Percentiles rank a stretch among this genome's conserved stretches.
Conservation (phyloP, 1,140 invertebrate genomes). For the Eciton burchellii region DNA sequence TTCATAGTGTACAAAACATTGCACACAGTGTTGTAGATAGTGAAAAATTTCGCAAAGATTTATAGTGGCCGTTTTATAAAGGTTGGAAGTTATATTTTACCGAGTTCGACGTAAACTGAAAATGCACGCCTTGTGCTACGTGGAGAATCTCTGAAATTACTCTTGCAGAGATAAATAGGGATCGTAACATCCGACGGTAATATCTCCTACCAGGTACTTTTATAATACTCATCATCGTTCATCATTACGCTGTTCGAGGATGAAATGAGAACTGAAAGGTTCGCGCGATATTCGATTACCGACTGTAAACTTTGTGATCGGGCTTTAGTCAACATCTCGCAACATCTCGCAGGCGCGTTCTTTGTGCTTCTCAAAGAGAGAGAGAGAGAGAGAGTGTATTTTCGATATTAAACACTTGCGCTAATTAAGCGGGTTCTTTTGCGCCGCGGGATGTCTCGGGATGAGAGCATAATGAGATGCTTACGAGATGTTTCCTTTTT, state of each 20-base stretch:
- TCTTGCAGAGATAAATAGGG: conserved; percentile 55
- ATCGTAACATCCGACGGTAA: conserved; percentile 53
- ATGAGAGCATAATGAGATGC: not conserved
- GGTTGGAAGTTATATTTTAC: conserved; percentile 52
- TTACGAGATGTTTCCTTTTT: not conserved
- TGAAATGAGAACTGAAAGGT: conserved; percentile 32
- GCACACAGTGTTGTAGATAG: conserved; percentile 41
- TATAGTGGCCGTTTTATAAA: conserved; percentile 49
- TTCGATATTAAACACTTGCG: not conserved
- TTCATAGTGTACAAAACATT: conserved; percentile 28
- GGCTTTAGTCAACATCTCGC: not conserved
- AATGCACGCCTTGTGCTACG: conserved; percentile 52
- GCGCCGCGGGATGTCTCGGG: not conserved
- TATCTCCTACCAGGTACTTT: conserved; percentile 43
- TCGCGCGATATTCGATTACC: conserved; percentile 26
- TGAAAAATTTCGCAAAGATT: conserved; percentile 54
- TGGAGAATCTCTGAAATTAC: conserved; percentile 57
- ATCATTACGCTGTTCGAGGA: conserved; percentile 39
- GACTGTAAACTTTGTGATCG: conserved; percentile 36
- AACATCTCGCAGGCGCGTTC: not conserved
- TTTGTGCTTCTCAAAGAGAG: not conserved
- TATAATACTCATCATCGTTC: conserved; percentile 55
- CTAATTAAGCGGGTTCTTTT: conserved; percentile 3
- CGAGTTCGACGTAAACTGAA: conserved; percentile 57
- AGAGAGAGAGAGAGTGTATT: not conserved